Percentiles rank a stretch among this genome's conserved stretches.
Conservation (phyloP, 2,888 invertebrate genomes). For the Dendrolimus pini region DNA sequence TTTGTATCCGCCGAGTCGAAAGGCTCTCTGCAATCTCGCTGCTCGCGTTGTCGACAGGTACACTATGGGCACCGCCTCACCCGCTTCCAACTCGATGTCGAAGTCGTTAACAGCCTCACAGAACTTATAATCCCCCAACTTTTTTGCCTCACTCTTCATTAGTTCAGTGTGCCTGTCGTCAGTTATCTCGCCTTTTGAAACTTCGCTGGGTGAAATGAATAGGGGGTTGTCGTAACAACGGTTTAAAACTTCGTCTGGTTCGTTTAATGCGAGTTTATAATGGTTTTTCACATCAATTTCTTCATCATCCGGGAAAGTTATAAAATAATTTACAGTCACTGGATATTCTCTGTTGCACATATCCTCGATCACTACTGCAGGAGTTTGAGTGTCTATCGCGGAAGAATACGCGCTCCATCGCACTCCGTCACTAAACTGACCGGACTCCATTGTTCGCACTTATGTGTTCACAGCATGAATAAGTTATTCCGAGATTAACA, state of each 20-base stretch:
- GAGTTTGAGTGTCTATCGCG: constrained; percentile 28
- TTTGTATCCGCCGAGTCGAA: constrained; percentile 75
- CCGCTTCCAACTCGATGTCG: constrained; percentile 60
- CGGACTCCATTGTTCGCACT: constrained; percentile 50
- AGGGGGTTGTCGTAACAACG: constrained; percentile 55
- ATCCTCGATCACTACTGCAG: constrained; percentile 37
- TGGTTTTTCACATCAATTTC: constrained; percentile 26
- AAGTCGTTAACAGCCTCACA: constrained; percentile 66
- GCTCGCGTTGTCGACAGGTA: constrained; percentile 71
- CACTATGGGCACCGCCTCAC: constrained; percentile 61
- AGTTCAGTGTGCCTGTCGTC: constrained; percentile 45
- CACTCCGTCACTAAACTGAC: constrained; percentile 40
- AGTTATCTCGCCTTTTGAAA: constrained; percentile 54
- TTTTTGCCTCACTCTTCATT: constrained; percentile 58
- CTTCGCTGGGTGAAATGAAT: constrained; percentile 49
- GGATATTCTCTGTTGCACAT: constrained; percentile 29
- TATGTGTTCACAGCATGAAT: neutral
- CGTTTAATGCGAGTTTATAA: constrained; percentile 29
- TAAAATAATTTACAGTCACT: constrained; percentile 45
- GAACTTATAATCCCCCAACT: constrained; percentile 64
- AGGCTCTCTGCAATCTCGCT: constrained; percentile 70
- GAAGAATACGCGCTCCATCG: constrained; percentile 46
- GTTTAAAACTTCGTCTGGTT: constrained; percentile 37
- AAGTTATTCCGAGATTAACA: neutral
- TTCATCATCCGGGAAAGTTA: constrained; percentile 52